A percentile compares a stretch with the other conserved stretches of the same genome.
Conservation (phyloP, 2,113 vertebrate genomes). For the Aplodontia rufa region DNA sequence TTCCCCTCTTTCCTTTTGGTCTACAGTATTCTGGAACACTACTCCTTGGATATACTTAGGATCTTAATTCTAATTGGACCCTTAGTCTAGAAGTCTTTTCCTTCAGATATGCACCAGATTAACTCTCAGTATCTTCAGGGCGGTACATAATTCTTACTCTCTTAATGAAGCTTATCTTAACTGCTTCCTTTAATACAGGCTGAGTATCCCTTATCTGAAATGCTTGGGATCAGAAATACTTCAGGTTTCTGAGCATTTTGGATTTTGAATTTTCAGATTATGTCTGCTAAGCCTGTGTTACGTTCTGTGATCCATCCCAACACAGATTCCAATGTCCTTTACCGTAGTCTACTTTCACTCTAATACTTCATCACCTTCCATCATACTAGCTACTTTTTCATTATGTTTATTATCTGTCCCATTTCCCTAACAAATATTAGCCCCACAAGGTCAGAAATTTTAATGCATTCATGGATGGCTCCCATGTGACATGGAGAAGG, state of each 20-base stretch:
- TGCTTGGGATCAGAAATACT: neutral
- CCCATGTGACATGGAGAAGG: neutral
- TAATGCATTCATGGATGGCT: neutral
- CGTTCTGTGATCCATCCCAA: neutral
- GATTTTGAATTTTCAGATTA: neutral
- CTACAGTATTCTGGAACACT: neutral
- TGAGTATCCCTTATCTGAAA: neutral
- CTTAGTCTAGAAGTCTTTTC: neutral
- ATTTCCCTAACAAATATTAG: neutral
- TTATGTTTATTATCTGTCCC: neutral
- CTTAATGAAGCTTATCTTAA: neutral
- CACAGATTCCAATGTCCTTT: neutral
- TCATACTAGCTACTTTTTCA: neutral
- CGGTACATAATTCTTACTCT: neutral
- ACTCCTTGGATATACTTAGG: neutral
- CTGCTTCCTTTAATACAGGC: neutral
- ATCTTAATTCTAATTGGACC: neutral
- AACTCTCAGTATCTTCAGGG: constrained; percentile 7
- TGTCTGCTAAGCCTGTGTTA: neutral
- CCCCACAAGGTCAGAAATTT: neutral
- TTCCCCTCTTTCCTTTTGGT: neutral
- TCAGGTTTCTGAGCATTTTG: neutral
- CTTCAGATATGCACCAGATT: neutral
- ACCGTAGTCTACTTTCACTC: neutral
- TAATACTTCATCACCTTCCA: neutral